A percentile compares a stretch with the other conserved stretches of the same genome.
phyloP scores from a whole-genome alignment of 2,113 vertebrate species.

The Nyctibius bracteatus region DNA sequence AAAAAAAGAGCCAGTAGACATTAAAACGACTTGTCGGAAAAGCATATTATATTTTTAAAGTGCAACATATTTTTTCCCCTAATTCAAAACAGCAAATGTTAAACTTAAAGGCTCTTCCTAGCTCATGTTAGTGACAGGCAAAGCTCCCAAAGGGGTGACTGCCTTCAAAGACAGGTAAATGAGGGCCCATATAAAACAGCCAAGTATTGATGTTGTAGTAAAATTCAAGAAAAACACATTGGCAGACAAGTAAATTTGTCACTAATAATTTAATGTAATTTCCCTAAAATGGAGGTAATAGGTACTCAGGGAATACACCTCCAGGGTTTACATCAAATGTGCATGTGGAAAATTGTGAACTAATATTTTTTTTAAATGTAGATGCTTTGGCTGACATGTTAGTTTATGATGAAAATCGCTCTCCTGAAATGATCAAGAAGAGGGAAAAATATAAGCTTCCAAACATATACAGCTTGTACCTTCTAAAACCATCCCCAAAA shows the following conservation, averaged over 20 bases:
- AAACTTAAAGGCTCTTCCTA: conserved; percentile 73
- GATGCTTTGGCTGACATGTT: conserved; percentile 79
- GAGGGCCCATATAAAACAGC: conserved; percentile 80
- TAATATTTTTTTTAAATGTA: conserved; percentile 71
- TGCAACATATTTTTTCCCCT: conserved; percentile 69
- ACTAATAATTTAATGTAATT: conserved; percentile 87
- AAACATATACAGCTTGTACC: neutral
- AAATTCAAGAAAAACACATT: conserved; percentile 84
- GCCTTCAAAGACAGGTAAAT: conserved; percentile 81
- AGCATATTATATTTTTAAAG: conserved; percentile 56
- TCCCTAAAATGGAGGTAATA: conserved; percentile 84
- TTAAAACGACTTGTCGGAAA: conserved; percentile 28
- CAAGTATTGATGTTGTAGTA: conserved; percentile 84
- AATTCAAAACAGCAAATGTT: conserved; percentile 70
- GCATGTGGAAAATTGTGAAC: conserved; percentile 77
- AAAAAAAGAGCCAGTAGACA: neutral
- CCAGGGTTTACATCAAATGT: conserved; percentile 80
- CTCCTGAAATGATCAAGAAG: conserved; percentile 69
- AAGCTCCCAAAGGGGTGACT: conserved; percentile 78
- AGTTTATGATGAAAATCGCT: conserved; percentile 76
- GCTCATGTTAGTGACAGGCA: conserved; percentile 75
- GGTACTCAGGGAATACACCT: conserved; percentile 81
- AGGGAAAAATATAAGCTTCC: conserved; percentile 19
- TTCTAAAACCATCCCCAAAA: conserved; percentile 15
- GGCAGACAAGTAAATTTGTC: conserved; percentile 87